Evolutionary conservation across 2,888 invertebrate genomes (phyloP), one percentile per base, ranked within the genome.

Genomic region (Unio pictorum): DNA sequence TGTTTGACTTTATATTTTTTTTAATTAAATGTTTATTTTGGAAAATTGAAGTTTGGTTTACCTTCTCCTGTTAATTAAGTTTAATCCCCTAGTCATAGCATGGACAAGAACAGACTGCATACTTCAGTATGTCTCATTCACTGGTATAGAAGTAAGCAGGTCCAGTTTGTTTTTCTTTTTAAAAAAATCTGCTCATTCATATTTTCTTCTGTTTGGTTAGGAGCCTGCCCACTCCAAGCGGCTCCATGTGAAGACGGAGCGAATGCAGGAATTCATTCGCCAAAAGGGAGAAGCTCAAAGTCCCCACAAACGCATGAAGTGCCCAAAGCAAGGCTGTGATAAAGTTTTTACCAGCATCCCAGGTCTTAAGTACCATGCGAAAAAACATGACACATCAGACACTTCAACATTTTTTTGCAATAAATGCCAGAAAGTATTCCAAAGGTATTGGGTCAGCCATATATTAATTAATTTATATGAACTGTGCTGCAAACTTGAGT

Each of bases 211-310:
- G 3, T 45, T 18, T 63, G 68, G 66, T 1, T 66, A 79, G 80
- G 80, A 76, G 59, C 73, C 78, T 64, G 58, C 71, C 60, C 73
- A 75, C 61, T 75, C 74, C 23, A 87, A 87, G 73, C 68, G 88
- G 57, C 82, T 79, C 54, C 87, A 85, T 69, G 83, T 87, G 61
- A 79, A 81, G 67, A 87, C 88, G n/a, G 81, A 84, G 70, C 80
- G 84, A n/a, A 87, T 88, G 87, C 81, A 82, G 67, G 87, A 88
- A 66, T 88, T 85, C 68, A 80, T 83, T 30, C 74, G 76, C 59
- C 75, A 81, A 30, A 83, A 86, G 66, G 80, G 76, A 26, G 83
- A 82, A 54, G 74, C 75, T 34, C 69, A 69, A 26, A 77, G 78
- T 56, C 80, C 81, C 4, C 80, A 80, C 59, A 84, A 83, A 64